Base-by-base conservation (phyloP, 1,140 invertebrate species). In the Cherax quadricarinatus region DNA sequence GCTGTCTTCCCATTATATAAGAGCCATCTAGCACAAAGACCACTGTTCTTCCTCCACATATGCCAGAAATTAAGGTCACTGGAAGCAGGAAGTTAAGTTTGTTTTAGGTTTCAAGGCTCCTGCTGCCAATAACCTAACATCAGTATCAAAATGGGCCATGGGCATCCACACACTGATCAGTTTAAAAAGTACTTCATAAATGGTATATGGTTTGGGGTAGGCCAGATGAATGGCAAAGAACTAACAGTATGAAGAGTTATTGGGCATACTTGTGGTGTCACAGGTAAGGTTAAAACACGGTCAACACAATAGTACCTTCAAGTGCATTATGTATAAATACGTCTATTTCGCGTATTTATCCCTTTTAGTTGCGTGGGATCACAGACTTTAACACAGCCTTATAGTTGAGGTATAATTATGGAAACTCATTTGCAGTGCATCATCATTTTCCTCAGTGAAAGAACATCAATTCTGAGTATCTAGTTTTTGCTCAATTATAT, bases 361-460 rank as follows among this genome's bases (percentile, higher is more conserved):
- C 93, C 92, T 92, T 79, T 92, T 92, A 92, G 84, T 90, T 91
- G 88, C 86, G 91, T 93, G 93, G 93, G 93, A 94, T 94, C 93
- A 94, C 93, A 94, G 93, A 94, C 92, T 93, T 93, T 80, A 94
- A 94, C 93, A 94, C 93, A 94, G 93, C 93, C 93, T 94, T 94
- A 93, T 91, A 93, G 93, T 94, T 93, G 93, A 94, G 92, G 93
- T 94, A 91, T 91, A 91, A 93, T 87, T 89, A 93, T 91, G 91
- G 87, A 89, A 90, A 92, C 88, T 90, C 93, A 92, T 81, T 92
- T 88, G 60, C 78, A 88, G 87, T 88, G 41, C 48, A 87, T 92
- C 91, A 90, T 83, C 85, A 60, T 75, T 49, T 84, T 88, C 48
- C 80, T 83, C 51, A 79, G 51, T 87, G 62, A 41, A 92, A 89